A percentile compares a stretch with the other conserved stretches of the same genome.
Conservation (phyloP, 64 coral and sea anemone species). For the Porites australiensis region DNA sequence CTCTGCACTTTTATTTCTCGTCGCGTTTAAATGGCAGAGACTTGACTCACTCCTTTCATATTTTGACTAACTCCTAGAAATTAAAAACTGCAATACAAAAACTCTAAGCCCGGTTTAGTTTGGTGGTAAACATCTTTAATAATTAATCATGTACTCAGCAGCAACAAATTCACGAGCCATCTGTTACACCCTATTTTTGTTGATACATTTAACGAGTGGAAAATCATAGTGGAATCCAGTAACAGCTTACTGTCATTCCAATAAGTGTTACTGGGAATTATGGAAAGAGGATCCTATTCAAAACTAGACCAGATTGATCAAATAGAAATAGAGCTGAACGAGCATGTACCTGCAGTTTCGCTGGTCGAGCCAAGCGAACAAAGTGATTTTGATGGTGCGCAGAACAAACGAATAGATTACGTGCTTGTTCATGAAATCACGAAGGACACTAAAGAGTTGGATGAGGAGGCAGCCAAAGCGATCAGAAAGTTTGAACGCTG, state of each 20-base stretch:
- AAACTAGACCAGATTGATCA: neutral
- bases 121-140: neutral
- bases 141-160: neutral
- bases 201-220: too few species aligned
- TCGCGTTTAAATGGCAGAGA: too few species aligned
- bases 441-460: constrained; percentile 19
- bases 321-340: neutral
- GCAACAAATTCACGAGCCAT: too few species aligned
- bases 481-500: neutral
- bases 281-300: constrained; percentile 21
- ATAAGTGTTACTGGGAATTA: too few species aligned
- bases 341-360: too few species aligned
- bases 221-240: too few species aligned
- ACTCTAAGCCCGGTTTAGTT: neutral
- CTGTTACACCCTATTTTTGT: too few species aligned
- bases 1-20: too few species aligned
- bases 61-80: too few species aligned
- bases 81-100: too few species aligned
- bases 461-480: constrained; percentile 11
- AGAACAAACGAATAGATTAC: constrained; percentile 45
- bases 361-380: neutral
- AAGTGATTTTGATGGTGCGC: neutral
- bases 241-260: too few species aligned
- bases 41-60: too few species aligned
- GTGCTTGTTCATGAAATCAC: constrained; percentile 35